Evolutionary conservation across 2,113 vertebrate species (phyloP).

Genomic region (Dromiciops gliroides): DNA sequence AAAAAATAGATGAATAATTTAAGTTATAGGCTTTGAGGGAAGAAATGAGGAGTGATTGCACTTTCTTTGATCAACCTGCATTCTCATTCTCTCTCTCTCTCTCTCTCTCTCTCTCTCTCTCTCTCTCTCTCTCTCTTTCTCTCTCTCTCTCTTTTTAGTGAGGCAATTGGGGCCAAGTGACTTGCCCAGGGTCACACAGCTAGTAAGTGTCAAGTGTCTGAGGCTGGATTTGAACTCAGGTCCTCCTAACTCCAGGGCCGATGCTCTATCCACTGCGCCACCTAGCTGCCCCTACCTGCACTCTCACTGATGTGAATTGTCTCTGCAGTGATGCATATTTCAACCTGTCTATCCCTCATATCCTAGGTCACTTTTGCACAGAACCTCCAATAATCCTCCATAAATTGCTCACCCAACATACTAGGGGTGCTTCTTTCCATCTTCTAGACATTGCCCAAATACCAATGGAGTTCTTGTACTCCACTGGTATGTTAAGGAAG

Average conservation of each 20-base stretch:
- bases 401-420: not conserved
- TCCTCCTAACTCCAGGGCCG: no score
- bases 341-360: not conserved
- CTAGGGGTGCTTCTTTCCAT: not conserved
- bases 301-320: not conserved
- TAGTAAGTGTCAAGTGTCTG: no score
- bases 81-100: no score
- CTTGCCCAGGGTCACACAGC: no score
- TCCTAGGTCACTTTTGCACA: not conserved
- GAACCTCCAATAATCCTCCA: not conserved
- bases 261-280: no score
- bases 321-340: not conserved
- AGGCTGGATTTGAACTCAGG: no score
- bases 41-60: not conserved
- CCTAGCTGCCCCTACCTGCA: no score
- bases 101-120: no score
- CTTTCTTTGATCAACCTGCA: not conserved
- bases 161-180: no score
- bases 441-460: not conserved
- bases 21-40: not conserved
- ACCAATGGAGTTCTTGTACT: not conserved
- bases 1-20: not conserved
- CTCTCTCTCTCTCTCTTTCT: no score
- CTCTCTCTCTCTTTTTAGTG: no score
- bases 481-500: not conserved